Evolutionary conservation across 2,888 invertebrate species (phyloP).

Genomic region (Lypha dubia): DNA sequence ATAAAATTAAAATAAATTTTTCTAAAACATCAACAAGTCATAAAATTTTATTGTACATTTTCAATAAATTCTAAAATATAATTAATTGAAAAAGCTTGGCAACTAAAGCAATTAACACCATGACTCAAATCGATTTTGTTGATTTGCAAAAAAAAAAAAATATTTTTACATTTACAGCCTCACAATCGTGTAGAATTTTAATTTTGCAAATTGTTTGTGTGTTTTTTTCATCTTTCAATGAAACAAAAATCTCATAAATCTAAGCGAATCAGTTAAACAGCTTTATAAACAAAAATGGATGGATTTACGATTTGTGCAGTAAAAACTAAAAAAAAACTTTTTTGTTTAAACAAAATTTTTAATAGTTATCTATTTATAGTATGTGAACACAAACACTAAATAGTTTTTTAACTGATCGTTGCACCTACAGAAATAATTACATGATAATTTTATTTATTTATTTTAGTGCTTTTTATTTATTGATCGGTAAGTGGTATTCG

Average conservation of each 20-base stretch:
- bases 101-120: conserved; percentile 50
- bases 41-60: conserved; percentile 38
- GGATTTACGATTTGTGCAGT: conserved; percentile 32
- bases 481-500: background rate
- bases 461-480: background rate
- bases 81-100: conserved; percentile 42
- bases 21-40: conserved; percentile 47
- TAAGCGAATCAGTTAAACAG: conserved; percentile 12
- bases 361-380: background rate
- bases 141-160: conserved; percentile 8
- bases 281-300: conserved; percentile 19
- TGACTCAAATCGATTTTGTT: conserved; percentile 31
- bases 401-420: background rate
- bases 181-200: conserved; percentile 24
- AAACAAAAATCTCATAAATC: conserved; percentile 42
- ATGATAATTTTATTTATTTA: background rate
- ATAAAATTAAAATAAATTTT: conserved; percentile 19
- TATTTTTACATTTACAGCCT: conserved; percentile 1
- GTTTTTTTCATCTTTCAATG: background rate
- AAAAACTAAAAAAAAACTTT: background rate
- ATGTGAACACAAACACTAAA: background rate
- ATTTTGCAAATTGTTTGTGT: background rate
- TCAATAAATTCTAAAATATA: conserved; percentile 40
- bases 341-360: background rate
- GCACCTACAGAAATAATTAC: background rate